Conservation (phyloP, 2,797 vertebrate species). For the Sebastes matsubarae region DNA sequence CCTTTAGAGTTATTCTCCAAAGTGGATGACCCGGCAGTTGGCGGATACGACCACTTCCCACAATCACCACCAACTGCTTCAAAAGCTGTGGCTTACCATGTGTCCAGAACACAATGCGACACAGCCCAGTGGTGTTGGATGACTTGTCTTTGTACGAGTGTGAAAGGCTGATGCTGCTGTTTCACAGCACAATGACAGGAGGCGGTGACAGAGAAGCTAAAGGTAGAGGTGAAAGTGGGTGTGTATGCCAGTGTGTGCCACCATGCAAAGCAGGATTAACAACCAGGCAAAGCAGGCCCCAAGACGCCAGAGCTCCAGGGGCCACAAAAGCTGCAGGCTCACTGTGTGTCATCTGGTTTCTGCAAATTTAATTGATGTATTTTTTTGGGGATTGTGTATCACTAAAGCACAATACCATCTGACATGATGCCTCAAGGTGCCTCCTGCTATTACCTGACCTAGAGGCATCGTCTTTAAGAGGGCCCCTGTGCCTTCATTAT, state of each 20-base stretch:
- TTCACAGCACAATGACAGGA: constrained; percentile 62
- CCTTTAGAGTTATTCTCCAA: constrained; percentile 12
- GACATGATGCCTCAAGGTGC: constrained; percentile 5
- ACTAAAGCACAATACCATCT: background rate
- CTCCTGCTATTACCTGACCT: background rate
- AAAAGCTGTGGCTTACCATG: constrained; percentile 49
- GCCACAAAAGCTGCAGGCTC: background rate
- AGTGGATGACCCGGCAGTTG: constrained; percentile 50
- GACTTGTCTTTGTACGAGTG: constrained; percentile 69
- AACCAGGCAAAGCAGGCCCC: background rate
- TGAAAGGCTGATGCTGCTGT: constrained; percentile 73
- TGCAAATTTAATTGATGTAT: background rate
- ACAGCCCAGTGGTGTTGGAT: constrained; percentile 70
- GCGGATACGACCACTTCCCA: constrained; percentile 39
- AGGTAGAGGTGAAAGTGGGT: constrained; percentile 33
- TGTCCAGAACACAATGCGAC: constrained; percentile 65
- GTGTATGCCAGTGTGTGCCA: background rate
- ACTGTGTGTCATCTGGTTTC: background rate
- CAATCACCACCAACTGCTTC: background rate
- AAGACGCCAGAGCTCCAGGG: background rate
- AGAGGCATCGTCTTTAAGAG: background rate
- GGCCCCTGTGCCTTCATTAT: background rate
- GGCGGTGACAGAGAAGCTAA: constrained; percentile 36
- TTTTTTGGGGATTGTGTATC: background rate
- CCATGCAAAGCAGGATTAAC: background rate